phyloP scores from a whole-genome alignment of 2,888 invertebrate genomes.

The Enchytraeus crypticus region DNA sequence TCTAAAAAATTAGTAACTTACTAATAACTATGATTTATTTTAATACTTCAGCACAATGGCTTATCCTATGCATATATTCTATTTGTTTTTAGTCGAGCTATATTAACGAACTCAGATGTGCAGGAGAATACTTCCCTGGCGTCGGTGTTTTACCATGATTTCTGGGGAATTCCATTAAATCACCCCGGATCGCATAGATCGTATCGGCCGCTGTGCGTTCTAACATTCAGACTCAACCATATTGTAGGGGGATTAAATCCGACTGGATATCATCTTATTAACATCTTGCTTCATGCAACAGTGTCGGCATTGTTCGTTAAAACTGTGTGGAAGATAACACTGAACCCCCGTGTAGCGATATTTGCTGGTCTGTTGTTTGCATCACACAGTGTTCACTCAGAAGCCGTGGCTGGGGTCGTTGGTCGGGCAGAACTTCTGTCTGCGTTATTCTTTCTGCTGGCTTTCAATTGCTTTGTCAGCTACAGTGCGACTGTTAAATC shows the following conservation, averaged over 20 bases:
- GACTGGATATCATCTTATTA: constrained; percentile 71
- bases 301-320: constrained; percentile 74
- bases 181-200: constrained; percentile 93
- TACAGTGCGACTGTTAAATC: constrained; percentile 30
- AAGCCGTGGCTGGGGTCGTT: constrained; percentile 80
- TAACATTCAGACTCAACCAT: constrained; percentile 77
- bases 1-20: no score
- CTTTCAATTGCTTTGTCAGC: constrained; percentile 70
- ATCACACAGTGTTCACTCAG: constrained; percentile 89
- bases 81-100: constrained; percentile 70
- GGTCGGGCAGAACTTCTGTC: constrained; percentile 89
- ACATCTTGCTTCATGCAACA: constrained; percentile 74
- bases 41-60: not conserved
- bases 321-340: constrained; percentile 37
- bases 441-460: constrained; percentile 77
- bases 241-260: constrained; percentile 55
- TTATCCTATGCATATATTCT: not conserved
- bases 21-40: not conserved
- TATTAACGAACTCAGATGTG: constrained; percentile 86
- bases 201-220: constrained; percentile 82
- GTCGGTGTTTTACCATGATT: constrained; percentile 79
- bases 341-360: constrained; percentile 54
- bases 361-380: constrained; percentile 77
- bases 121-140: constrained; percentile 67
- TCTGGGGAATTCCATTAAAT: constrained; percentile 91